These are phyloP conservation scores for Allophyes oxyacanthae DNA, from an alignment of 2,888 invertebrate species.

Conservation along the genomic window DNA sequence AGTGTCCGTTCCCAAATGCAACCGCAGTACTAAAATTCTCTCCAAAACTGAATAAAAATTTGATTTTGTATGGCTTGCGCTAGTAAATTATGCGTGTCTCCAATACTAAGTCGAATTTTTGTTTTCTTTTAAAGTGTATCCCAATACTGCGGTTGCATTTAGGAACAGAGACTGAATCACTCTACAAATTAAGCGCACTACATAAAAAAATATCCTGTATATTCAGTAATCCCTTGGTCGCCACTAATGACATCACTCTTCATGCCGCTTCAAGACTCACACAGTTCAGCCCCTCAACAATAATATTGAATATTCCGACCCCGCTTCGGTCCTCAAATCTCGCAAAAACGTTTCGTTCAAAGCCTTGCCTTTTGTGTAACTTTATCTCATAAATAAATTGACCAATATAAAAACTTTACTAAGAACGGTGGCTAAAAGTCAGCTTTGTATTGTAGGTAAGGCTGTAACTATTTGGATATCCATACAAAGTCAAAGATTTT, in stretches of 20 bases:
- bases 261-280: neutral
- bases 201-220: too few species aligned
- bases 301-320: slow-evolving; percentile 4
- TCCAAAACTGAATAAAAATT: too few species aligned
- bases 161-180: too few species aligned
- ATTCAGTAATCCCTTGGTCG: slow-evolving; percentile 32
- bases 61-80: too few species aligned
- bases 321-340: slow-evolving; percentile 1
- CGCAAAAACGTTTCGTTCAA: neutral
- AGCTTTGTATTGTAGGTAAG: neutral
- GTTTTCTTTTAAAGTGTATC: too few species aligned
- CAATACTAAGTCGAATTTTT: too few species aligned
- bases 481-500: too few species aligned
- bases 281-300: slow-evolving; percentile 8
- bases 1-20: too few species aligned
- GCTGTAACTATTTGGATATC: neutral
- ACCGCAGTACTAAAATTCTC: too few species aligned
- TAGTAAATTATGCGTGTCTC: too few species aligned
- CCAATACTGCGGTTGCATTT: too few species aligned
- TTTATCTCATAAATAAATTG: slow-evolving; percentile 29
- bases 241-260: slow-evolving; percentile 14
- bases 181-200: too few species aligned
- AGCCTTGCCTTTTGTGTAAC: slow-evolving; percentile 21
- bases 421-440: slow-evolving; percentile 27
- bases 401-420: slow-evolving; percentile 22